phyloP scores from a whole-genome alignment of 2,888 invertebrate genomes.

The Drosophila putrida region DNA sequence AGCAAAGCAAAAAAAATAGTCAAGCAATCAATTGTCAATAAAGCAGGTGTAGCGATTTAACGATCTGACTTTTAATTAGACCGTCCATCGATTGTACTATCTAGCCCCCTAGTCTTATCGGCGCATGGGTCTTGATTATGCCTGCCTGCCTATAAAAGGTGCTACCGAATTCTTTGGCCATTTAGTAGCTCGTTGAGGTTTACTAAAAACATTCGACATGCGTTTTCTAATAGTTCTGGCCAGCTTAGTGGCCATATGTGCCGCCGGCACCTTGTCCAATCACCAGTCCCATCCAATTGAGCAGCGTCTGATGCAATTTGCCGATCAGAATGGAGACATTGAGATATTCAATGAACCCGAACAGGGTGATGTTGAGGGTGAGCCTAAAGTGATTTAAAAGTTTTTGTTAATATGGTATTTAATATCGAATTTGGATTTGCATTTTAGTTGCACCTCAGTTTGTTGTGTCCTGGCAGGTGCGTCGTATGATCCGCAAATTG shows the following conservation, averaged over 20 bases:
- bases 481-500: slow-evolving; percentile 74
- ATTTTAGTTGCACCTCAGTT: slow-evolving; percentile 69
- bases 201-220: slow-evolving; percentile 61
- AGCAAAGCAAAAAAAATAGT: background rate
- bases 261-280: slow-evolving; percentile 64
- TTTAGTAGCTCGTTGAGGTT: slow-evolving; percentile 62
- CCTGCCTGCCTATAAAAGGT: slow-evolving; percentile 69
- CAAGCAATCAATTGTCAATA: slow-evolving; percentile 31
- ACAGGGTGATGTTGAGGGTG: slow-evolving; percentile 68
- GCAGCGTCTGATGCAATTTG: slow-evolving; percentile 55
- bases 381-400: slow-evolving; percentile 32
- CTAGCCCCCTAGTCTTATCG: slow-evolving; percentile 38
- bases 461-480: slow-evolving; percentile 78
- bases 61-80: slow-evolving; percentile 43
- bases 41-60: slow-evolving; percentile 40
- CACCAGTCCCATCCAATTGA: slow-evolving; percentile 33
- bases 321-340: slow-evolving; percentile 71
- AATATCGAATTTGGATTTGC: background rate
- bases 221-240: slow-evolving; percentile 78
- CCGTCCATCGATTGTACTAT: slow-evolving; percentile 37
- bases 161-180: slow-evolving; percentile 25
- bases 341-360: slow-evolving; percentile 59
- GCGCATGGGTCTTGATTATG: background rate
- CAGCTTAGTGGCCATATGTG: slow-evolving; percentile 68
- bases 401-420: background rate